Evolutionary conservation across 1,140 invertebrate species (phyloP).

Genomic region (Oppia nitens): DNA sequence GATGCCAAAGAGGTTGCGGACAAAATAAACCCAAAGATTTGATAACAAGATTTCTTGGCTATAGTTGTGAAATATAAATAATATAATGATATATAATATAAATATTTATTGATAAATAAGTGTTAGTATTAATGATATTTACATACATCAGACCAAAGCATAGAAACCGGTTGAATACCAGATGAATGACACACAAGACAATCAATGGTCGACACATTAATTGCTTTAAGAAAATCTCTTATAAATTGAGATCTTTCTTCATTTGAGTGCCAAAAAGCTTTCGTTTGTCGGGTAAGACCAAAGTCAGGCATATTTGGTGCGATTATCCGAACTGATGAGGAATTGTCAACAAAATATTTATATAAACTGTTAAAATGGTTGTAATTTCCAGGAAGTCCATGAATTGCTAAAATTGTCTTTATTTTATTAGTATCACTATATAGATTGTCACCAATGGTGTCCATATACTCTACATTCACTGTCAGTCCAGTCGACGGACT

Average conservation of each 20-base stretch:
- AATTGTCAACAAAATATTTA: constrained; percentile 3
- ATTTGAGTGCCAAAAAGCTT: constrained; percentile 3
- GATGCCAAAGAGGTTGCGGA: constrained; percentile 2
- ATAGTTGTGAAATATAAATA: not conserved
- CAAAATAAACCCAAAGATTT: not conserved
- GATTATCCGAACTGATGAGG: not conserved
- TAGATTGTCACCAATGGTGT: not conserved
- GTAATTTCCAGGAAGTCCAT: constrained; percentile 6
- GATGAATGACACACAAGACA: constrained; percentile 5
- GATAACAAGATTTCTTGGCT: not conserved
- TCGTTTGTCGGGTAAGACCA: not conserved
- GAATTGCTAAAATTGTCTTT: constrained; percentile 1
- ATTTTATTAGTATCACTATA: not conserved
- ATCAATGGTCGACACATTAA: not conserved
- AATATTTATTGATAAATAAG: too few relatives aligned
- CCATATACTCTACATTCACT: too few relatives aligned
- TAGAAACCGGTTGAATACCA: constrained; percentile 1
- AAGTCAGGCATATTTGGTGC: constrained; percentile 6
- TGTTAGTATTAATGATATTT: not conserved
- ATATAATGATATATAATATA: too few relatives aligned
- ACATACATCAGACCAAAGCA: not conserved
- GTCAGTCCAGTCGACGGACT: too few relatives aligned
- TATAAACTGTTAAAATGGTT: constrained; percentile 1
- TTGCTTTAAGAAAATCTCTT: not conserved
- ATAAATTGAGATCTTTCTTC: constrained; percentile 1